A percentile compares a stretch with the other conserved stretches of the same genome.
Conservation (phyloP, 2,888 invertebrate genomes). For the Alloplasta piceator region DNA sequence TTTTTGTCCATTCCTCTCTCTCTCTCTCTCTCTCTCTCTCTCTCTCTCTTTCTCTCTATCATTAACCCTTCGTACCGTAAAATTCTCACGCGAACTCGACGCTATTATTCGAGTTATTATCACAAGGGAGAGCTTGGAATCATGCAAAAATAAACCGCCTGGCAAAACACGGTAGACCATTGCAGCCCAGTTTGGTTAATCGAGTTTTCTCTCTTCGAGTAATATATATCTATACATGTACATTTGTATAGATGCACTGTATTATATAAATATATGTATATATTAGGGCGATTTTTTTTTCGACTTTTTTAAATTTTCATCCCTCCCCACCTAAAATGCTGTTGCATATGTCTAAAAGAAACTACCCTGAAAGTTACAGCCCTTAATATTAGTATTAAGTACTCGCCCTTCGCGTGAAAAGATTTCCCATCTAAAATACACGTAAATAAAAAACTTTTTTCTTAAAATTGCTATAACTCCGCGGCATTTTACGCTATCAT, state of each 20-base stretch:
- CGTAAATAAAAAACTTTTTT: no score
- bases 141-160: slow-evolving; percentile 29
- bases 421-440: no score
- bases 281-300: no score
- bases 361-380: no score
- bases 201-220: slow-evolving; percentile 32
- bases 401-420: no score
- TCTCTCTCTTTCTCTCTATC: background rate
- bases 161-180: slow-evolving; percentile 4
- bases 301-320: no score
- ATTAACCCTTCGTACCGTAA: background rate
- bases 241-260: background rate
- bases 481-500: no score
- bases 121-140: background rate
- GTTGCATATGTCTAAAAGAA: no score
- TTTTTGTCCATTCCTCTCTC: no score
- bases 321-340: no score
- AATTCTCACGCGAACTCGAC: background rate
- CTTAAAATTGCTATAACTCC: no score
- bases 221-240: background rate
- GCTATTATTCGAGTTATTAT: slow-evolving; percentile 25
- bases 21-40: background rate
- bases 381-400: no score
- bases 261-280: background rate
- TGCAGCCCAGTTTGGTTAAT: slow-evolving; percentile 43